Evolutionary conservation across 2,797 vertebrate genomes (phyloP), one percentile per base, ranked within the genome.

Genomic region (Tadarida brasiliensis): DNA sequence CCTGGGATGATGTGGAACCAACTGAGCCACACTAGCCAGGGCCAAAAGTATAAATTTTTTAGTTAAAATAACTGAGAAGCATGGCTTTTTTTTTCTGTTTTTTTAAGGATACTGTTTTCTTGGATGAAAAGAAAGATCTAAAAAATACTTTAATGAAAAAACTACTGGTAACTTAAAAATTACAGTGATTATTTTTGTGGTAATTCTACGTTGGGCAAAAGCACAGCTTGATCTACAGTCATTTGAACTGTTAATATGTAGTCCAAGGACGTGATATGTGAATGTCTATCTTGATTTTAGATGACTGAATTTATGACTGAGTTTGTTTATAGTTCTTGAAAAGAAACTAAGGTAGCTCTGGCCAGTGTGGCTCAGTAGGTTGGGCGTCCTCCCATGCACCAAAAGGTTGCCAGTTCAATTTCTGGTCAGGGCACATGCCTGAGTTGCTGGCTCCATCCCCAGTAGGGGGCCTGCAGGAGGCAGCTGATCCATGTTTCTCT

Each of bases 71-170:
- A 76, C 30, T 61, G 35, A 90, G 90, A 91, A 57, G 17, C 12
- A 14, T 20, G 11, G 20, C 5, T 17, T 94, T 90, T 90, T 68
- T 65, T 4, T 44, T 44, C 39, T 44, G 39, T 44, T 44, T 44
- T 44, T 44, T 44, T 44, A 44, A 44, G 39, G 39, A 44, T 44
- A 44, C 39, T 47, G 12, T 89, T 67, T 95, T 47, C 70, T 70
- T 90, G 77, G 92, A 63, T 63, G 56, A 86, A 82, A 92, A 91
- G 67, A 54, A 96, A 81, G 26, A 68, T 63, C 73, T 78, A 57
- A 82, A 92, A 85, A 15, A 47, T 91, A 88, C 76, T 97, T 91
- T 94, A 91, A 91, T 83, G 83, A 74, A 93, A 94, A 95, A 82
- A 2, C 82, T 83, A 76, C 82, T 71, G 73, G 73, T 88, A 39